Evolutionary conservation across 2,797 vertebrate genomes (phyloP).

Genomic region (Yasuhikotakia modesta): DNA sequence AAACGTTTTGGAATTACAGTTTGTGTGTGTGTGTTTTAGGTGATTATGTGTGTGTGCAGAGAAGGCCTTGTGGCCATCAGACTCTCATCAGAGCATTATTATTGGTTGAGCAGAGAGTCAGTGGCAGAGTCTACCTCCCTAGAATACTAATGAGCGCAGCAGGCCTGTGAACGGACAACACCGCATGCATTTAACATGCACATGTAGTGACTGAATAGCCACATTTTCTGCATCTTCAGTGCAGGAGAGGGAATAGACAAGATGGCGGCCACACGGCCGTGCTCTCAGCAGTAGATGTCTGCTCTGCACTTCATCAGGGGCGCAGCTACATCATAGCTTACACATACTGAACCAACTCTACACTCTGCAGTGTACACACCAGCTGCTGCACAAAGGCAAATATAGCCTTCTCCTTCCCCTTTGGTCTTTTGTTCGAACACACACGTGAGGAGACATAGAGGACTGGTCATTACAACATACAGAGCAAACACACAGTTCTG

Average conservation of each 20-base stretch:
- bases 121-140: slow-evolving; percentile 74
- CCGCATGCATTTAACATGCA: slow-evolving; percentile 48
- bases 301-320: slow-evolving; percentile 71
- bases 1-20: slow-evolving; percentile 41
- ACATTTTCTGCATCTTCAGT: slow-evolving; percentile 26
- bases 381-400: slow-evolving; percentile 78
- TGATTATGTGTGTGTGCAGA: slow-evolving; percentile 43
- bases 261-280: slow-evolving; percentile 27
- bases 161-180: slow-evolving; percentile 75
- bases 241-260: slow-evolving; percentile 39
- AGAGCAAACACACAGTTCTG: slow-evolving; percentile 71
- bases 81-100: slow-evolving; percentile 83
- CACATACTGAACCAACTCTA: slow-evolving; percentile 77
- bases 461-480: slow-evolving; percentile 72
- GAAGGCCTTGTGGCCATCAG: slow-evolving; percentile 77
- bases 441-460: slow-evolving; percentile 74
- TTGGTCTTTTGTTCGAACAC: slow-evolving; percentile 16
- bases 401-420: slow-evolving; percentile 66
- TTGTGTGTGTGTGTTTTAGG: slow-evolving; percentile 60
- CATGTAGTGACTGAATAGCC: slow-evolving; percentile 18
- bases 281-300: slow-evolving; percentile 59
- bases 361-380: slow-evolving; percentile 76
- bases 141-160: slow-evolving; percentile 78
- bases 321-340: slow-evolving; percentile 77
- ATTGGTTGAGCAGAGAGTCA: slow-evolving; percentile 79